phyloP scores from a whole-genome alignment of 1,140 invertebrate species.

The Argopecten irradians region DNA sequence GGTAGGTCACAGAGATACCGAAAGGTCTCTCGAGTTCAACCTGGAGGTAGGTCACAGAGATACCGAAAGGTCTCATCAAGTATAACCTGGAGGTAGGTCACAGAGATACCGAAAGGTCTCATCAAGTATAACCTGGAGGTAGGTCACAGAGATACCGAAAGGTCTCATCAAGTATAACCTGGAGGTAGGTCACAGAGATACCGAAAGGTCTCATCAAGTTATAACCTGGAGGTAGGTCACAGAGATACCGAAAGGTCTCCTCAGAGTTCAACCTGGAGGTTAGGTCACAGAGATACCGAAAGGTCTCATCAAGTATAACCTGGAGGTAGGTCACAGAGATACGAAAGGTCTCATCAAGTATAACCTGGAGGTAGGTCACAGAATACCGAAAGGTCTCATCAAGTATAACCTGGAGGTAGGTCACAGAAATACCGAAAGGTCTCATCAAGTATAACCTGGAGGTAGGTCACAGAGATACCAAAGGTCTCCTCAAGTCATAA shows the following conservation, averaged over 20 bases:
- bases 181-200: no score
- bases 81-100: no score
- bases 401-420: background rate
- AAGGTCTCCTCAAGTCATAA: slow-evolving; percentile 91
- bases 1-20: slow-evolving; percentile 79
- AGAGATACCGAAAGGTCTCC: slow-evolving; percentile 88
- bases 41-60: no score
- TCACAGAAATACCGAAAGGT: no score
- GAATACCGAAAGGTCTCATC: background rate
- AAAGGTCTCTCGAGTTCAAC: background rate
- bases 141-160: slow-evolving; percentile 65
- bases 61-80: no score
- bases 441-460: no score
- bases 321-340: slow-evolving; percentile 83
- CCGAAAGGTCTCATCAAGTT: no score
- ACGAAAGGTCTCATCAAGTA: slow-evolving; percentile 90
- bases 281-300: slow-evolving; percentile 65
- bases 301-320: background rate
- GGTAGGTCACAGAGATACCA: slow-evolving; percentile 91
- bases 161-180: background rate
- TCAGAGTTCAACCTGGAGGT: slow-evolving; percentile 96
- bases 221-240: no score
- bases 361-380: slow-evolving; percentile 88
- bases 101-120: slow-evolving; percentile 89
- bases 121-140: slow-evolving; percentile 95